phyloP scores from a whole-genome alignment of 1,140 invertebrate genomes.

The Zaprionus taronus region DNA sequence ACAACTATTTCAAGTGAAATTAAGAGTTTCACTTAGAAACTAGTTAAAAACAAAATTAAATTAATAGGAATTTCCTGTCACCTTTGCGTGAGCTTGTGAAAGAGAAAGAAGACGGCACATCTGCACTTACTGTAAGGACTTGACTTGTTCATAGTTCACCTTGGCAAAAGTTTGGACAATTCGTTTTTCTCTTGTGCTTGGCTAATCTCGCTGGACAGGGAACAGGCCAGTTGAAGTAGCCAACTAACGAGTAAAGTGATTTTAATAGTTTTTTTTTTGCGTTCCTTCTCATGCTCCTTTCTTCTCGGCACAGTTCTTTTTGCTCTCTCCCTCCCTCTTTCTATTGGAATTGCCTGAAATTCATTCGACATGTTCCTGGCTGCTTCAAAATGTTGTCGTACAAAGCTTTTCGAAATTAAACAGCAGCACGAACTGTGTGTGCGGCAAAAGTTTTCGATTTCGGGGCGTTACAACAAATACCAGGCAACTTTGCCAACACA shows the following conservation, averaged over 20 bases:
- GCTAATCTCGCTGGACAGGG: slow-evolving; percentile 27
- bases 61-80: neutral
- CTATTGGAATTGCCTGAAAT: slow-evolving; percentile 34
- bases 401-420: slow-evolving; percentile 79
- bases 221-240: slow-evolving; percentile 9
- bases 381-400: slow-evolving; percentile 53
- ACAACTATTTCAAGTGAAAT: neutral
- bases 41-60: neutral
- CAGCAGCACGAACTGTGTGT: slow-evolving; percentile 75
- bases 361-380: slow-evolving; percentile 54
- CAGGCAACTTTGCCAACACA: slow-evolving; percentile 12
- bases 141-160: slow-evolving; percentile 2
- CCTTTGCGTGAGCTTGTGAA: neutral
- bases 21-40: neutral
- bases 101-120: neutral
- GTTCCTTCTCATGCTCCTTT: too few species aligned
- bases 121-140: neutral
- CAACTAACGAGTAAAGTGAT: slow-evolving; percentile 73
- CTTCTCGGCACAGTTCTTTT: slow-evolving; percentile 17
- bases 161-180: slow-evolving; percentile 1
- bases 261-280: slow-evolving; percentile 72
- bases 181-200: slow-evolving; percentile 24
- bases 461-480: slow-evolving; percentile 58
- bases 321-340: slow-evolving; percentile 13
- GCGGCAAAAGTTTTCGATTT: slow-evolving; percentile 72